Conservation (phyloP, 2,797 vertebrate genomes). For the Scyliorhinus canicula region DNA sequence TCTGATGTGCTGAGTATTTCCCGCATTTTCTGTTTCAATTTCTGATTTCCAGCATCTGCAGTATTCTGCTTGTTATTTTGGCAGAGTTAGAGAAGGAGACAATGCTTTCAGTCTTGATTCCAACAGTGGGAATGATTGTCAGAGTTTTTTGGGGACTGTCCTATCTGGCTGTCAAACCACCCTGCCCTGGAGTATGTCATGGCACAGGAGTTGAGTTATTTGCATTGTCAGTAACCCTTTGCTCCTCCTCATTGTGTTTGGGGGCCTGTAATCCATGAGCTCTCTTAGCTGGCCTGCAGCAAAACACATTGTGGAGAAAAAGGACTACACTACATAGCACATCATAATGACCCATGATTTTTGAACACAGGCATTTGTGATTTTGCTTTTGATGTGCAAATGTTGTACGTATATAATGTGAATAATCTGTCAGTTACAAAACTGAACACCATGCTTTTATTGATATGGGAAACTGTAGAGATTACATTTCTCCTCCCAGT, state of each 20-base stretch:
- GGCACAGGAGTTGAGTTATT: no score
- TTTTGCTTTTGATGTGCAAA: neutral
- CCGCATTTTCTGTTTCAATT: neutral
- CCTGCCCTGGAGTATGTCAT: conserved; percentile 6
- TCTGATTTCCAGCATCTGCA: neutral
- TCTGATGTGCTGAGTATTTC: neutral
- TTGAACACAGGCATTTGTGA: neutral
- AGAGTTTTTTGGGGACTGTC: neutral
- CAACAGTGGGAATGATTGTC: neutral
- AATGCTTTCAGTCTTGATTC: neutral
- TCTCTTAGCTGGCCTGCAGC: neutral
- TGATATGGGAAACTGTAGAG: neutral
- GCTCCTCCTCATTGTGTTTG: neutral
- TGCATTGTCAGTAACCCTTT: neutral
- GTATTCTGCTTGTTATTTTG: neutral
- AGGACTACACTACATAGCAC: neutral
- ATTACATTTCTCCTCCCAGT: neutral
- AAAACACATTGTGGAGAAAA: neutral
- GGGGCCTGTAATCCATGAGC: neutral
- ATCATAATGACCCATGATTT: neutral
- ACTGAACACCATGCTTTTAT: neutral
- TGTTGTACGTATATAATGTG: neutral
- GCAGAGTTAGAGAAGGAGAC: neutral
- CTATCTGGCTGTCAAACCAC: neutral
- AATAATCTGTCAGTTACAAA: neutral